Conservation (phyloP, 1,140 invertebrate species). For the silkworm (Bombyx mori) region DNA sequence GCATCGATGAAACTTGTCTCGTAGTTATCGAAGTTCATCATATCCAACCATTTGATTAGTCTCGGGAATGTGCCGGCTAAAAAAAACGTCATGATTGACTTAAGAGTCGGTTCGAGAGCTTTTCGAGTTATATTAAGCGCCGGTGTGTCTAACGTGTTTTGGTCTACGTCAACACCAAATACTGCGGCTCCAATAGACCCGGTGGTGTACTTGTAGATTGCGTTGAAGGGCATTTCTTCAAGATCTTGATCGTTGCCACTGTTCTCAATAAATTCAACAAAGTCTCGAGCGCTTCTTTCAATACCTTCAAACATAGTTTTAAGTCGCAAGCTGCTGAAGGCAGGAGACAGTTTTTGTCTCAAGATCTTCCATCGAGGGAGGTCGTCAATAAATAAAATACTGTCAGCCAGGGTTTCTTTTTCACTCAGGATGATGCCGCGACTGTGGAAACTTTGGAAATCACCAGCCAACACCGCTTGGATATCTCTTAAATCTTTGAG, state of each 20-base stretch:
- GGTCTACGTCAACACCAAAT: slow-evolving; percentile 23
- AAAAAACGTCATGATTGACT: slow-evolving; percentile 21
- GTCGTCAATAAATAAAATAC: slow-evolving; percentile 61
- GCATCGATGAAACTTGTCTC: slow-evolving; percentile 30
- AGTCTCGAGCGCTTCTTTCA: slow-evolving; percentile 39
- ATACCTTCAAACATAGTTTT: slow-evolving; percentile 60
- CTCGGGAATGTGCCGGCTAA: slow-evolving; percentile 8
- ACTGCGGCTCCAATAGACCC: slow-evolving; percentile 24
- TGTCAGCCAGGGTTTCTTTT: slow-evolving; percentile 66
- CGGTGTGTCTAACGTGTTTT: slow-evolving; percentile 25
- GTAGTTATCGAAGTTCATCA: slow-evolving; percentile 23
- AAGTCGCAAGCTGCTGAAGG: slow-evolving; percentile 60
- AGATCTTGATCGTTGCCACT: slow-evolving; percentile 18
- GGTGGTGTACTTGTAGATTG: slow-evolving; percentile 14
- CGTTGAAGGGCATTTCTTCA: slow-evolving; percentile 13
- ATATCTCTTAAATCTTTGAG: slow-evolving; percentile 67
- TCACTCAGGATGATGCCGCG: slow-evolving; percentile 58
- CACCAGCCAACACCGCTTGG: slow-evolving; percentile 55
- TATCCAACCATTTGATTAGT: slow-evolving; percentile 18
- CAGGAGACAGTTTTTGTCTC: slow-evolving; percentile 52
- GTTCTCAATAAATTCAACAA: slow-evolving; percentile 23
- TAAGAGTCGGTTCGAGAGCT: slow-evolving; percentile 12
- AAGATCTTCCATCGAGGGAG: slow-evolving; percentile 49
- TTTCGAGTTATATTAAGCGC: slow-evolving; percentile 23
- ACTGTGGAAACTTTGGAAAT: slow-evolving; percentile 66